A percentile compares a stretch with the other conserved stretches of the same genome.
phyloP scores from a whole-genome alignment of 2,888 invertebrate genomes.

The Cephus spinipes region DNA sequence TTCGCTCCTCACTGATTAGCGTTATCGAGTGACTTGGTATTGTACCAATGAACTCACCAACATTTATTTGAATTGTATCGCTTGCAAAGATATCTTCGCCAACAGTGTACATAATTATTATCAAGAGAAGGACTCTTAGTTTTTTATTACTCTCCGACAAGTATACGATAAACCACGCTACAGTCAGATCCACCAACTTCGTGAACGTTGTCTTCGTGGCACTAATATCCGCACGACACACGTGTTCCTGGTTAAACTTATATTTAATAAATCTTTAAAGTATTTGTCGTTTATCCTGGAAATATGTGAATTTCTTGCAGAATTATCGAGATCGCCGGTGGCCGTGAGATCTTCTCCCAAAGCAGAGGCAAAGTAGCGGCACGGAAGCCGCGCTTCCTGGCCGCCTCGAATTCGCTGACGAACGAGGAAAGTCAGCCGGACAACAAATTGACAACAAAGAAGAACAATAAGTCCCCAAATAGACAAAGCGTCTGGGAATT shows the following conservation, averaged over 20 bases:
- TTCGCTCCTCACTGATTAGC: neutral
- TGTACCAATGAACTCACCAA: neutral
- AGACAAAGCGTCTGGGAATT: slow-evolving; percentile 73
- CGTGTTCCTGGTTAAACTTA: neutral
- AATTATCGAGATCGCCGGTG: slow-evolving; percentile 84
- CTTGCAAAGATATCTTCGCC: neutral
- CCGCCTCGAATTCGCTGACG: slow-evolving; percentile 60
- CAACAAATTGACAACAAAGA: slow-evolving; percentile 63
- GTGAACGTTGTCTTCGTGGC: neutral
- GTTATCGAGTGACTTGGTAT: neutral
- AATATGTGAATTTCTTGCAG: slow-evolving; percentile 53
- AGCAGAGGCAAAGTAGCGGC: slow-evolving; percentile 81
- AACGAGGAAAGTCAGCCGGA: slow-evolving; percentile 63
- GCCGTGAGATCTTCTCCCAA: slow-evolving; percentile 85
- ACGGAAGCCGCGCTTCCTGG: slow-evolving; percentile 74
- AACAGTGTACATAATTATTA: neutral
- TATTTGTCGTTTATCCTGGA: neutral
- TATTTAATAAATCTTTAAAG: neutral
- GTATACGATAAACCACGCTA: neutral
- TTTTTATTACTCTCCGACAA: neutral
- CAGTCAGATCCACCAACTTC: neutral
- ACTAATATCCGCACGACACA: neutral
- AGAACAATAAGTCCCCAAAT: slow-evolving; percentile 69
- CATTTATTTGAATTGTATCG: neutral
- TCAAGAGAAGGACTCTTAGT: neutral